Base-by-base conservation (phyloP, 2,113 vertebrate species). In the Dromaius novaehollandiae region DNA sequence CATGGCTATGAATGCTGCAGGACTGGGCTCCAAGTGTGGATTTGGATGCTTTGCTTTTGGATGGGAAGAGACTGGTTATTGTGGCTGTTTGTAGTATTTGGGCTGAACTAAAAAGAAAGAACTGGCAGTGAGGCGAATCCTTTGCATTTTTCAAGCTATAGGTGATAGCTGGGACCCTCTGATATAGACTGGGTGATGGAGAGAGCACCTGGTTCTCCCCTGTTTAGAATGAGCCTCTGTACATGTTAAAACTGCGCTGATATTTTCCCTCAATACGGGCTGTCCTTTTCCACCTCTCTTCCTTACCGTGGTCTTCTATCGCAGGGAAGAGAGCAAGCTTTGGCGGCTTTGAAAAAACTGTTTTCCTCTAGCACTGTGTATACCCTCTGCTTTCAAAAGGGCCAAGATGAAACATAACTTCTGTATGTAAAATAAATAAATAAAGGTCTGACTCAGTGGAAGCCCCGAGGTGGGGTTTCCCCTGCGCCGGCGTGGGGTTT, bases 401-500 rank as follows among this genome's bases (percentile, higher is more conserved):
- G 25, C 78, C 50, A 65, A 95, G 73, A 90, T 68, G 68, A 85
- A 95, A 66, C 68, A 6, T 48, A 84, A 60, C 71, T 88, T 19
- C n/a, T 93, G 55, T 60, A 46, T 48, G 21, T 40, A 3, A 93
- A 92, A 88, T 90, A 95, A 96, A 94, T 93, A 92, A 96, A 88
- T 80, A 91, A 81, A 69, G 28, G 75, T 55, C 76, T 97, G 96
- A 94, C 84, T 97, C 92, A 92, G 94, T 96, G 95, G 96, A 97
- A 97, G 94, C 91, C 93, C 96, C 93, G 69, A 65, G 70, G 30
- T 95, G 97, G 97, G 96, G 93, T 90, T 97, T 97, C 96, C 97
- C 97, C 96, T 94, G 66, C 68, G 70, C 58, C 58, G 11, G 38
- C 56, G 13, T 0, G 93, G 96, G 95, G 92, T 96, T 97, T 97